Evolutionary conservation across 37 sponge, comb jelly and placozoan species (phyloP).

Genomic region (Aplysina aerophoba): DNA sequence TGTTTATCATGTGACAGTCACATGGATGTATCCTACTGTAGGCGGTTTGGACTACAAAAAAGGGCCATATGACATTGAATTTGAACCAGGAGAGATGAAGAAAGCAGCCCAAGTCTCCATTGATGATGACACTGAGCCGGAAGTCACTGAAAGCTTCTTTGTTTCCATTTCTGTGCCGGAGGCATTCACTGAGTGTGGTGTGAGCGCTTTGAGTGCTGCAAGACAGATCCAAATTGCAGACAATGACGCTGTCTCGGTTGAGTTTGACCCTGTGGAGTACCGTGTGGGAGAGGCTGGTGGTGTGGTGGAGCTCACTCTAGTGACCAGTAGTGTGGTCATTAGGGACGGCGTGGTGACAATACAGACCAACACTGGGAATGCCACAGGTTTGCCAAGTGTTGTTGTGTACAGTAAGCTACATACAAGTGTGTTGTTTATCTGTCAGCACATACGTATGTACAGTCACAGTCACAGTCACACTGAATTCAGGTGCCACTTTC

Average conservation of each 20-base stretch:
- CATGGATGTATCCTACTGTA: no score
- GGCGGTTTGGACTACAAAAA: not conserved
- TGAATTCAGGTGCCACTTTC: no score
- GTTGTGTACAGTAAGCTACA: not conserved
- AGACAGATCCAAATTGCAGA: not conserved
- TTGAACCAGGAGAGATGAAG: constrained; percentile 14
- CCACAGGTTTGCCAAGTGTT: not conserved
- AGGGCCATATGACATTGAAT: not conserved
- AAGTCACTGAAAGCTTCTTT: not conserved
- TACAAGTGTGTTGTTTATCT: no score
- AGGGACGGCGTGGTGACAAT: not conserved
- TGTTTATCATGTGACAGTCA: no score
- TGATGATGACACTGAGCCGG: constrained; percentile 2
- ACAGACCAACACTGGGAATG: not conserved
- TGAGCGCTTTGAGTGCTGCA: no score
- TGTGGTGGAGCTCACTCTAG: not conserved
- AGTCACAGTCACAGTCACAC: no score
- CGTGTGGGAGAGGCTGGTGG: not conserved
- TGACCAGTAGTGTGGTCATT: not conserved
- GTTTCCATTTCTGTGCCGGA: not conserved
- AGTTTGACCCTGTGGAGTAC: constrained; percentile 21
- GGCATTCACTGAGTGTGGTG: not conserved
- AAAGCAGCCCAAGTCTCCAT: not conserved
- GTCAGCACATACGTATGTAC: no score
- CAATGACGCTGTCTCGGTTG: constrained; percentile 20